These are phyloP conservation scores for Crypturellus tataupa DNA, from an alignment of 2,797 vertebrate genomes.

Conservation along the genomic window DNA sequence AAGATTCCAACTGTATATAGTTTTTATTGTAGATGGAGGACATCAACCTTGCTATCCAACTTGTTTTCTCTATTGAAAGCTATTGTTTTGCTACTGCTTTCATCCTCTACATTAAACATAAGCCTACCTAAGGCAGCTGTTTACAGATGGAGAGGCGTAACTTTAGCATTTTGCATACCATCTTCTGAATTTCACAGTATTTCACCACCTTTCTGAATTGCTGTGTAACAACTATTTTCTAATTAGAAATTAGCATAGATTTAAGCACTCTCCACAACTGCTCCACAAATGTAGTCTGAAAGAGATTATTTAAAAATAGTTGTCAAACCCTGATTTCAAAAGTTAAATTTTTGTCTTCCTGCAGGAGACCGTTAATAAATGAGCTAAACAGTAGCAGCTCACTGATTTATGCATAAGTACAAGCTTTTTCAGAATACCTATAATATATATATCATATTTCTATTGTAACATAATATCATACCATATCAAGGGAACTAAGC, in stretches of 20 bases:
- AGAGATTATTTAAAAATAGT: background rate
- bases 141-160: background rate
- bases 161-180: background rate
- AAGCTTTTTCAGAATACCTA: background rate
- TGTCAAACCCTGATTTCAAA: background rate
- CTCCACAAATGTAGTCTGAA: background rate
- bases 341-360: background rate
- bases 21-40: background rate
- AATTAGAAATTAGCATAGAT: background rate
- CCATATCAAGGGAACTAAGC: background rate
- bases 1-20: background rate
- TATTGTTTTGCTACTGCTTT: background rate
- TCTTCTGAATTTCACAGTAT: background rate
- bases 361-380: background rate
- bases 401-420: background rate
- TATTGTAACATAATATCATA: background rate
- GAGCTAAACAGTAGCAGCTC: background rate
- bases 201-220: background rate
- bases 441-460: too few species aligned
- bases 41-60: background rate
- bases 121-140: background rate
- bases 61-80: background rate
- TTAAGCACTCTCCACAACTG: background rate
- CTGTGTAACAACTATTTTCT: background rate
- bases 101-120: background rate